Evolutionary conservation across 1,140 invertebrate genomes (phyloP), one percentile per base, ranked within the genome.

Genomic region (Thereuonema tuberculata): DNA sequence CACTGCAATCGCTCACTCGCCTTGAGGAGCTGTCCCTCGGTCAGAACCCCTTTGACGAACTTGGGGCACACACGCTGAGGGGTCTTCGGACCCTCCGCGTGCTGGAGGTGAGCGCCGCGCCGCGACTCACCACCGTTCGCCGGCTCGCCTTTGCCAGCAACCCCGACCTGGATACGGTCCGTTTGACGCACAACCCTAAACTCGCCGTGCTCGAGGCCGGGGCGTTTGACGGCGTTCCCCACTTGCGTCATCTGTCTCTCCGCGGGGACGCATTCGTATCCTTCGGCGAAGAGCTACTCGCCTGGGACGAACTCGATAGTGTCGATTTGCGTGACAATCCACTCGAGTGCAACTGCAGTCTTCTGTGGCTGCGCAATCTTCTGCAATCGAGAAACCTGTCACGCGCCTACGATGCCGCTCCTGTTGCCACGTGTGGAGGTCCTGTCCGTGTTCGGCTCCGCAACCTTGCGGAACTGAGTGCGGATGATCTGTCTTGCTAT

Each of bases 261-360:
- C 63, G 83, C 62, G 87, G 88, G 67, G 90, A 92, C 70, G 83
- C 82, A 0, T 81, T 93, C 62, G 75, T 77, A 26, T 81, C 78
- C 17, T 76, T 93, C 48, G 78, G 81, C 1, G 87, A 89, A 70
- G 81, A 83, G 0, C 76, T 89, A 17, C 81, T 87, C 17, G 80
- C 84, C 0, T 90, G 87, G 80, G 82, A 81, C 56, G 86, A 88
- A 63, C 70, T 91, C n/a, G 77, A 81, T 24, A 78, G 79, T 2
- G 68, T 91, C 12, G 86, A 90, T 62, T 73, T 93, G 3, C 84
- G 84, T 15, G 87, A 89, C 62, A 92, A 92, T 67, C 87, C 87
- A 0, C 73, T 93, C 14, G 72, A 81, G n/a, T 93, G 89, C 70
- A 82, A 84, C 64, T 92, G 89, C 66, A 80, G 81, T 58, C 67